Conservation (phyloP, 2,113 vertebrate genomes). For the Platysternon megacephalum region DNA sequence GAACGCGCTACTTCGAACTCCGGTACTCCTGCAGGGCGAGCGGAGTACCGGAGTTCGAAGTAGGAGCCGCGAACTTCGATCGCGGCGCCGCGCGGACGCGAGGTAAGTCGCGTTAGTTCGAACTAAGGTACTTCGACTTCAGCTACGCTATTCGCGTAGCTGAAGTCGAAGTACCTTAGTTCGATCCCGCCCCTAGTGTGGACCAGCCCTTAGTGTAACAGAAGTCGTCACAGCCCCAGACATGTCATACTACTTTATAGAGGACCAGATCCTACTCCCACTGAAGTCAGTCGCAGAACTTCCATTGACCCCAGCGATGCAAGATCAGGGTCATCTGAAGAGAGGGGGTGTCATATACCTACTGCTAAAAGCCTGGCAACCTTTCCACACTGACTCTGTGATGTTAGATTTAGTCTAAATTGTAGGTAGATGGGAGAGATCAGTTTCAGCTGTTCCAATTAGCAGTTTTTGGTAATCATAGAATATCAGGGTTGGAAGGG, state of each 20-base stretch:
- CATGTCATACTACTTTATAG: background rate
- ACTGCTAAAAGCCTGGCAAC: background rate
- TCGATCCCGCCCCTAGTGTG: no score
- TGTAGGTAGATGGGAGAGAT: background rate
- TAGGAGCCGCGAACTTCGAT: no score
- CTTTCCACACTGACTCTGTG: background rate
- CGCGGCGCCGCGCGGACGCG: no score
- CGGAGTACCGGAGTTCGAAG: no score
- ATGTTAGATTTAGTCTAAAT: background rate
- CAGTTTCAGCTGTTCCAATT: background rate
- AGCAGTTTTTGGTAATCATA: accelerated
- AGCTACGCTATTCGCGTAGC: no score
- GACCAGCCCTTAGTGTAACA: no score
- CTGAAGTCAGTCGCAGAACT: accelerated
- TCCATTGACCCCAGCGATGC: background rate
- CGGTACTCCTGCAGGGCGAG: no score
- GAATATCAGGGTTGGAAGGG: no score
- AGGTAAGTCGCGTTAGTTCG: no score
- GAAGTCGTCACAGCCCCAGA: background rate
- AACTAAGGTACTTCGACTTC: no score
- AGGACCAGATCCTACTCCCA: background rate
- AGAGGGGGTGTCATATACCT: background rate
- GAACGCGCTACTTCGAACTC: no score
- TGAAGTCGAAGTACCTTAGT: no score
- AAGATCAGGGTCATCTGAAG: background rate